phyloP scores from a whole-genome alignment of 2,113 vertebrate species.

The Protomyctophum bolini region DNA sequence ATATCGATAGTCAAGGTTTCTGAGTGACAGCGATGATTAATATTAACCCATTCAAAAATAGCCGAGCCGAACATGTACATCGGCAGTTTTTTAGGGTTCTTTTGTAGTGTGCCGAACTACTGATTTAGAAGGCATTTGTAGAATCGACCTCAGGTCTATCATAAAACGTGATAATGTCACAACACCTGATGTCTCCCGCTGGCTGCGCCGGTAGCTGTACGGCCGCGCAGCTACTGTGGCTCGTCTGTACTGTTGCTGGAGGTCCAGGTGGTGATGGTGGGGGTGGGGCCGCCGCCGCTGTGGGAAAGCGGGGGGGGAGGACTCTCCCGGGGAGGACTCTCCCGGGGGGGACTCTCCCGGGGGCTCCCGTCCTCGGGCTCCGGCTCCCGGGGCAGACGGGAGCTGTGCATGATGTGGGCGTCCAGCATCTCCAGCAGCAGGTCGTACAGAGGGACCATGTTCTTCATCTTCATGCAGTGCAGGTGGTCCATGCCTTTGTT shows the following conservation, averaged over 20 bases:
- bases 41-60: no score
- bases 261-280: slow-evolving; percentile 40
- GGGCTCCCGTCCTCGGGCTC: neutral
- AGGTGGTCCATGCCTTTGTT: slow-evolving; percentile 99
- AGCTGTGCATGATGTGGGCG: slow-evolving; percentile 87
- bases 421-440: slow-evolving; percentile 97
- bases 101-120: no score
- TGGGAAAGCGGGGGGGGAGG: neutral
- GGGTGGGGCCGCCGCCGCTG: slow-evolving; percentile 22
- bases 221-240: slow-evolving; percentile 4
- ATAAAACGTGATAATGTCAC: no score
- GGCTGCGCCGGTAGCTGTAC: neutral
- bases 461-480: slow-evolving; percentile 97
- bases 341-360: slow-evolving; percentile 31
- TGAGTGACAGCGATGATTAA: no score
- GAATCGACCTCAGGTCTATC: no score
- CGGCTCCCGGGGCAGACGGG: slow-evolving; percentile 63
- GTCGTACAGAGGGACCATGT: slow-evolving; percentile 94
- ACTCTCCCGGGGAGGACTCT: neutral
- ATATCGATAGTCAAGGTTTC: no score
- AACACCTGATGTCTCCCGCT: no score
- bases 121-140: no score
- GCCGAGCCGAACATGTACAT: no score
- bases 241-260: slow-evolving; percentile 35
- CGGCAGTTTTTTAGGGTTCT: no score